Evolutionary conservation across 2,888 invertebrate genomes (phyloP).

Genomic region (Hyppa rectilinea): DNA sequence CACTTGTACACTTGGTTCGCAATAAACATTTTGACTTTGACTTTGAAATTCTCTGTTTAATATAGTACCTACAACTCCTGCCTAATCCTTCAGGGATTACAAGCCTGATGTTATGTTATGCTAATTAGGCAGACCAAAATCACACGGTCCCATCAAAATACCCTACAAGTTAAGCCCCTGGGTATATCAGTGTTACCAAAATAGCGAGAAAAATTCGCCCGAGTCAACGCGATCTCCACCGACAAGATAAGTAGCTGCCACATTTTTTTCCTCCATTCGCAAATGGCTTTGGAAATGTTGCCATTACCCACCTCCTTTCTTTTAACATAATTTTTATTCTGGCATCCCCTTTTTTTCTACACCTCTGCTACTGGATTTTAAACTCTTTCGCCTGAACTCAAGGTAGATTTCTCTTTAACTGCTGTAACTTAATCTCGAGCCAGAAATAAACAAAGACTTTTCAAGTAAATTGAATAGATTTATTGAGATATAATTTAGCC

Average conservation of each 20-base stretch:
- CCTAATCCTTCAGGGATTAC: no score
- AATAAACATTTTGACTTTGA: no score
- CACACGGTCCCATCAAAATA: background rate
- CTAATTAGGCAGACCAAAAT: constrained; percentile 1
- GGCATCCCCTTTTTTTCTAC: constrained; percentile 12
- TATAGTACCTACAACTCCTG: no score
- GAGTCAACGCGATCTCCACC: constrained; percentile 49
- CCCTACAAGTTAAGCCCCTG: constrained; percentile 15
- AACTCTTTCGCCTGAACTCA: background rate
- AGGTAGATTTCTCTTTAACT: constrained; percentile 13
- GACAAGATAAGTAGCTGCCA: constrained; percentile 58
- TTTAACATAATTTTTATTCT: constrained; percentile 49
- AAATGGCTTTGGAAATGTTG: constrained; percentile 58
- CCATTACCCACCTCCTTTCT: constrained; percentile 44
- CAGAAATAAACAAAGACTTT: constrained; percentile 53
- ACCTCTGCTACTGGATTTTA: constrained; percentile 23
- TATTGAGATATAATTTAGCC: constrained; percentile 66
- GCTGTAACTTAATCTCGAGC: constrained; percentile 26
- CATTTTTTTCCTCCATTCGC: constrained; percentile 38
- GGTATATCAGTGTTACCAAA: constrained; percentile 9
- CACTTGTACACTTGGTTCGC: no score
- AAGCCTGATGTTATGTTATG: background rate
- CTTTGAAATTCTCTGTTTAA: no score
- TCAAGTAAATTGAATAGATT: constrained; percentile 66
- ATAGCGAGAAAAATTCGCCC: constrained; percentile 34